Conservation (phyloP, 2,888 invertebrate genomes). For the Drymonia ruficornis region DNA sequence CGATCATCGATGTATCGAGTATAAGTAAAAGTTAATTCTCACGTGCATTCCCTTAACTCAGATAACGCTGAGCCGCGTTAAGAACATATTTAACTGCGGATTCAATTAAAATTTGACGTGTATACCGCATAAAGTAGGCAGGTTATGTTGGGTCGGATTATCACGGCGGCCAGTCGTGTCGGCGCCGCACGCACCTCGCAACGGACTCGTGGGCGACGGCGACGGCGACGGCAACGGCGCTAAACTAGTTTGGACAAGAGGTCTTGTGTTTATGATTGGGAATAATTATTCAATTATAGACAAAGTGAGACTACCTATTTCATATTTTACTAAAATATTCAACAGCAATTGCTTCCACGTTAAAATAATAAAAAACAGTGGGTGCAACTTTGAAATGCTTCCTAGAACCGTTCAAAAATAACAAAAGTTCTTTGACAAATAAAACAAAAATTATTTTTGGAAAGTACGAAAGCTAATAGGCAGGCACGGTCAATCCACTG, state of each 20-base stretch:
- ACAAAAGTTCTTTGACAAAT: not conserved
- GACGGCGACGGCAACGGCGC: conserved; percentile 11
- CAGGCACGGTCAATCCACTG: conserved; percentile 51
- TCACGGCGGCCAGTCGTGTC: conserved; percentile 19
- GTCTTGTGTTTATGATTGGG: not conserved
- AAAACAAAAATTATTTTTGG: conserved; percentile 43
- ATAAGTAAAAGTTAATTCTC: conserved; percentile 11
- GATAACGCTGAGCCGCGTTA: conserved; percentile 45
- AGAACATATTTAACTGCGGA: conserved; percentile 63
- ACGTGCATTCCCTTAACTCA: conserved; percentile 23
- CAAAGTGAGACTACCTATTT: not conserved
- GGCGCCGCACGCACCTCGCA: conserved; percentile 1
- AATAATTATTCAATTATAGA: not conserved
- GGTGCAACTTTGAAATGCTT: not conserved
- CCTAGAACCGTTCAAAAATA: not conserved
- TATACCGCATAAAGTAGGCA: conserved; percentile 53
- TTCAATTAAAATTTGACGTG: conserved; percentile 77
- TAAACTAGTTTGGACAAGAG: not conserved
- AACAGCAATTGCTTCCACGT: not conserved
- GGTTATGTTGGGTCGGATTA: conserved; percentile 39
- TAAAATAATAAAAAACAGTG: not conserved
- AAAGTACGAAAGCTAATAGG: conserved; percentile 51
- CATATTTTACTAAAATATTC: too few relatives aligned
- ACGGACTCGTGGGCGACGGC: too few relatives aligned
- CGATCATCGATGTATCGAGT: not conserved